Conservation (phyloP, 2,797 vertebrate genomes). For the Pipistrellus pipistrellus region DNA sequence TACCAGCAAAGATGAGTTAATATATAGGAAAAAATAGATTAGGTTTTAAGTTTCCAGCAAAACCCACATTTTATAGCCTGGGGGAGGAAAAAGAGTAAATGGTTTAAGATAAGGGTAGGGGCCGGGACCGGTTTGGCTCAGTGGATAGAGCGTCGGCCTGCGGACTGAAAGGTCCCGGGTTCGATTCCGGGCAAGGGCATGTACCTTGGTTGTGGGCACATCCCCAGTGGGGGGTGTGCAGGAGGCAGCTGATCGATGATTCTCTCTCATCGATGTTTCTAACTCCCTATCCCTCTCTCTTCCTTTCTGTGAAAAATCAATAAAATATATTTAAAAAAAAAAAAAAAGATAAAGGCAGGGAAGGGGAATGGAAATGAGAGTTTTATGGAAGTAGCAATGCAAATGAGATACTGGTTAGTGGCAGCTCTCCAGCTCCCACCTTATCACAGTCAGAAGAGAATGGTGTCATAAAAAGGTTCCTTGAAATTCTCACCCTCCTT, state of each 20-base stretch:
- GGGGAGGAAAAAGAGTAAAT: neutral
- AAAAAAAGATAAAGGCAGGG: neutral
- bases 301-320: too few species aligned
- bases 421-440: neutral
- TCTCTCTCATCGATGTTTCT: too few species aligned
- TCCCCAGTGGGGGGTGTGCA: too few species aligned
- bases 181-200: too few species aligned
- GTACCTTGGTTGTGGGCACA: too few species aligned
- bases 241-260: too few species aligned
- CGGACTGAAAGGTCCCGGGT: too few species aligned
- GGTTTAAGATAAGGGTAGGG: constrained; percentile 1
- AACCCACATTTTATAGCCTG: constrained; percentile 5
- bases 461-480: neutral
- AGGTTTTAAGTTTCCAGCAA: constrained; percentile 25
- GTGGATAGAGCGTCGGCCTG: too few species aligned
- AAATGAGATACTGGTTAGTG: neutral
- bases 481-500: neutral
- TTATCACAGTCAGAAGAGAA: neutral
- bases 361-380: neutral
- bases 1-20: neutral
- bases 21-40: neutral
- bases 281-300: too few species aligned
- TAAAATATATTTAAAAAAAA: too few species aligned
- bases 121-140: too few species aligned
- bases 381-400: neutral